phyloP scores from a whole-genome alignment of 2,888 invertebrate species.

The Cerceris ruficornis region DNA sequence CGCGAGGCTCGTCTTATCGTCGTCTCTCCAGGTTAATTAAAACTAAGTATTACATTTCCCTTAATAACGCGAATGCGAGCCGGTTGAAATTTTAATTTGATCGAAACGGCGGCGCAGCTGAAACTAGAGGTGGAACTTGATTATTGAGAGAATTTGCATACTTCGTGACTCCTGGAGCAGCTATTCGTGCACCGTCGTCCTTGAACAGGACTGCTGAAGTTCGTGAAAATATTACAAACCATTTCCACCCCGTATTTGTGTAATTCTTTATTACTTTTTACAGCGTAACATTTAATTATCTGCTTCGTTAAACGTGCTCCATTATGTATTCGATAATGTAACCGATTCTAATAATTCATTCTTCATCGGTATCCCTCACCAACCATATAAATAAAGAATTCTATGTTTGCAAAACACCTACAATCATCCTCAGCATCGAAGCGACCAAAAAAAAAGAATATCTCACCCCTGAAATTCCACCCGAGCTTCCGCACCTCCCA shows the following conservation, averaged over 20 bases:
- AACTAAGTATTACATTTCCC: background rate
- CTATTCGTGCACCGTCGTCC: constrained; percentile 9
- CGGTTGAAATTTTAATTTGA: constrained; percentile 15
- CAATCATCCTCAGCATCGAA: too few relatives aligned
- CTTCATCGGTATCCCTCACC: too few relatives aligned
- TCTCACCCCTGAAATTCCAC: too few relatives aligned
- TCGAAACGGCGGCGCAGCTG: background rate
- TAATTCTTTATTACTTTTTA: background rate
- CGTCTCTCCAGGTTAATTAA: constrained; percentile 19
- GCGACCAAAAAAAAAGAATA: too few relatives aligned
- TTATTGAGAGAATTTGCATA: constrained; percentile 31
- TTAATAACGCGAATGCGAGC: background rate
- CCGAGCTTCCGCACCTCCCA: too few relatives aligned
- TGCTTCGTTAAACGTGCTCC: too few relatives aligned
- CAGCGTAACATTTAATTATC: too few relatives aligned
- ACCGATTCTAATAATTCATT: too few relatives aligned
- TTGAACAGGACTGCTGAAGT: constrained; percentile 12
- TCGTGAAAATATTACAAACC: background rate
- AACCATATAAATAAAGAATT: too few relatives aligned
- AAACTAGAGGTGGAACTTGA: constrained; percentile 3
- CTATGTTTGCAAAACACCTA: too few relatives aligned
- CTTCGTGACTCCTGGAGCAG: constrained; percentile 16
- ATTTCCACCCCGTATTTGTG: background rate
- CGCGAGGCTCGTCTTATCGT: background rate
- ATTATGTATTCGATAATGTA: background rate